Evolutionary conservation across 2,888 invertebrate species (phyloP).

Genomic region (Tupiocoris notatus): DNA sequence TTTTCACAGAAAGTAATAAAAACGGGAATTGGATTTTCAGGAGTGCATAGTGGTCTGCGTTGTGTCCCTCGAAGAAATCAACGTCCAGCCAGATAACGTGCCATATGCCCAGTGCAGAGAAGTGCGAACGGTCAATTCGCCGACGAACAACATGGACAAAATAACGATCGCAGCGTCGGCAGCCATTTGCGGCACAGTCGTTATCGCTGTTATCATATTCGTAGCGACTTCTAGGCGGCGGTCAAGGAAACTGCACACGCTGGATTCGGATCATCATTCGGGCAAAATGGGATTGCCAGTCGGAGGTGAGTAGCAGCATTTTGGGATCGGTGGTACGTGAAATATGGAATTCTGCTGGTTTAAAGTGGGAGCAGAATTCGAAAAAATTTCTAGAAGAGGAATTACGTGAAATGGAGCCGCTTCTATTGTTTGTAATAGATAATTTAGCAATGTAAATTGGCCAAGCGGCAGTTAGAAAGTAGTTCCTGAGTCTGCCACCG

Average conservation of each 20-base stretch:
- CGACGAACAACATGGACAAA: slow-evolving; percentile 89
- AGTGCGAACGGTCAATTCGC: slow-evolving; percentile 78
- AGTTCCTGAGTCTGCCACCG: too few species aligned
- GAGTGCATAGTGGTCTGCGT: slow-evolving; percentile 94
- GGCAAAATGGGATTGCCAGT: slow-evolving; percentile 45
- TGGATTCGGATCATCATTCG: slow-evolving; percentile 57
- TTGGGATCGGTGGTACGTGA: too few species aligned
- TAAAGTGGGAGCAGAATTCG: too few species aligned
- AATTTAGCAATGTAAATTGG: too few species aligned
- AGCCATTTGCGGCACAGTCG: slow-evolving; percentile 88
- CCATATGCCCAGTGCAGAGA: slow-evolving; percentile 85
- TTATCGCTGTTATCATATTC: slow-evolving; percentile 85
- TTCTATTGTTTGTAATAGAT: too few species aligned
- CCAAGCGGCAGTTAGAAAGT: too few species aligned
- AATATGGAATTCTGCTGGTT: too few species aligned
- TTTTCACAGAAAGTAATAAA: too few species aligned
- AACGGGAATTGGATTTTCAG: slow-evolving; percentile 59
- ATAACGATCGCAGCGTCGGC: slow-evolving; percentile 92
- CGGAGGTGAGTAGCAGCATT: slow-evolving; percentile 51
- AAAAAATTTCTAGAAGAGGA: too few species aligned
- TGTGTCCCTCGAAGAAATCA: slow-evolving; percentile 82
- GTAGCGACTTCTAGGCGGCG: slow-evolving; percentile 80
- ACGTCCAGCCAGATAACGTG: slow-evolving; percentile 82
- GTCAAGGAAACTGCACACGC: slow-evolving; percentile 70
- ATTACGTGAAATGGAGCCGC: too few species aligned